These are phyloP conservation scores for Chymomyza amoena DNA, from an alignment of 2,888 invertebrate species.

Conservation along the genomic window DNA sequence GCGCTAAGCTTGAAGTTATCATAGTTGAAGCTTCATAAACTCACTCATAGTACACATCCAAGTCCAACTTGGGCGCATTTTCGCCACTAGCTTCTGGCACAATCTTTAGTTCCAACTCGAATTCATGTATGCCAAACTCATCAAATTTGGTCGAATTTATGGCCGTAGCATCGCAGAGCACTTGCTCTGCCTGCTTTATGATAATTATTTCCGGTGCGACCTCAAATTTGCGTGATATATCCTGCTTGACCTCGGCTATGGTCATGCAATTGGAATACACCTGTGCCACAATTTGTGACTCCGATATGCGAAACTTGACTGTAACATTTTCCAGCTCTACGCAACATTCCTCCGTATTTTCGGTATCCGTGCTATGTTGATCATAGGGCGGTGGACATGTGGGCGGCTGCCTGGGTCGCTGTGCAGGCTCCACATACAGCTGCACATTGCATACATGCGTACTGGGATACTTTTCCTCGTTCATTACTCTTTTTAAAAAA, in stretches of 20 bases:
- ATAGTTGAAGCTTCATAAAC: conserved; percentile 13
- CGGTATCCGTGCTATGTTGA: conserved; percentile 42
- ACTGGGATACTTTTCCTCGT: conserved; percentile 28
- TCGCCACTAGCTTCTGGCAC: conserved; percentile 1
- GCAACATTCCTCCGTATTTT: conserved; percentile 22
- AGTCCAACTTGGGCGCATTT: conserved; percentile 58
- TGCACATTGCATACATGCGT: conserved; percentile 47
- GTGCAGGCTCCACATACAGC: conserved; percentile 38
- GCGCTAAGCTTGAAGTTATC: background rate
- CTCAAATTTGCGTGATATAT: conserved; percentile 82
- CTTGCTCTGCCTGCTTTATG: conserved; percentile 79
- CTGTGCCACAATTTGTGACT: conserved; percentile 75
- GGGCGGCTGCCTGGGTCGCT: conserved; percentile 33
- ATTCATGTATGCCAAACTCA: conserved; percentile 77
- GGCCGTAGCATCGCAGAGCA: conserved; percentile 65
- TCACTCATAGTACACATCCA: conserved; percentile 77
- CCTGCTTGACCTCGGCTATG: conserved; percentile 82
- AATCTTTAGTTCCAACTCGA: conserved; percentile 52
- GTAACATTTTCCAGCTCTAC: conserved; percentile 74
- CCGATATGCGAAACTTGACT: conserved; percentile 76
- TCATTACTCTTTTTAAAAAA: conserved; percentile 35
- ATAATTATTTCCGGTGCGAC: conserved; percentile 80
- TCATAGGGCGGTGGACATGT: conserved; percentile 31
- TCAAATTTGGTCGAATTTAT: conserved; percentile 68
- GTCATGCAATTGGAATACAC: conserved; percentile 79